Evolutionary conservation across 2,888 invertebrate species (phyloP).

Genomic region (Blomia tropicalis): DNA sequence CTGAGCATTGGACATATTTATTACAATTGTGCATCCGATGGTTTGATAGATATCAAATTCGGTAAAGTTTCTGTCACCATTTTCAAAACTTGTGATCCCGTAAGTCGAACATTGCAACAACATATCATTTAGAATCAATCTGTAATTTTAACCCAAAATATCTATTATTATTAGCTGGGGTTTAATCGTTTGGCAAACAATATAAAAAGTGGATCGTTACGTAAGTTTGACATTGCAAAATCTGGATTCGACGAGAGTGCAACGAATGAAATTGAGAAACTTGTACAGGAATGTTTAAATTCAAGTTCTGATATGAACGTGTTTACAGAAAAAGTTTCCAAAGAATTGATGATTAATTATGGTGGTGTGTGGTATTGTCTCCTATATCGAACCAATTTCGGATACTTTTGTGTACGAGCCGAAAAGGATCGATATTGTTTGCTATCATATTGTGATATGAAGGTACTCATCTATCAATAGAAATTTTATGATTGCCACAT

Average conservation of each 20-base stretch:
- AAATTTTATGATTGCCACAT: no score
- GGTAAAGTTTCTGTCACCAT: neutral
- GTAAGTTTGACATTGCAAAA: neutral
- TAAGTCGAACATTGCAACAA: constrained; percentile 1
- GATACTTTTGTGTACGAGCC: neutral
- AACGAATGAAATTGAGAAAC: neutral
- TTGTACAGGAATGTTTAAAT: neutral
- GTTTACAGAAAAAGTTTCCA: neutral
- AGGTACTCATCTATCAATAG: constrained; percentile 1
- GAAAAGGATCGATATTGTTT: neutral
- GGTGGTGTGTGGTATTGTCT: neutral
- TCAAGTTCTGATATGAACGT: neutral
- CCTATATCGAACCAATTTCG: neutral
- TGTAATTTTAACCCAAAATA: neutral
- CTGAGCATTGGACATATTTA: neutral
- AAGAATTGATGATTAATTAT: constrained; percentile 2
- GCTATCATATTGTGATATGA: neutral
- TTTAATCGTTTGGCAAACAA: neutral
- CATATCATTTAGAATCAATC: no score
- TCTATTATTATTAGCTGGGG: neutral
- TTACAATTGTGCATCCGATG: neutral
- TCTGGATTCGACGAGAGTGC: neutral
- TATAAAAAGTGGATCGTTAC: neutral
- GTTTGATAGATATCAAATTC: neutral
- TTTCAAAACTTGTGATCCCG: neutral